These are phyloP conservation scores for Hylaeus volcanicus DNA, from an alignment of 1,140 invertebrate species.

Conservation along the genomic window DNA sequence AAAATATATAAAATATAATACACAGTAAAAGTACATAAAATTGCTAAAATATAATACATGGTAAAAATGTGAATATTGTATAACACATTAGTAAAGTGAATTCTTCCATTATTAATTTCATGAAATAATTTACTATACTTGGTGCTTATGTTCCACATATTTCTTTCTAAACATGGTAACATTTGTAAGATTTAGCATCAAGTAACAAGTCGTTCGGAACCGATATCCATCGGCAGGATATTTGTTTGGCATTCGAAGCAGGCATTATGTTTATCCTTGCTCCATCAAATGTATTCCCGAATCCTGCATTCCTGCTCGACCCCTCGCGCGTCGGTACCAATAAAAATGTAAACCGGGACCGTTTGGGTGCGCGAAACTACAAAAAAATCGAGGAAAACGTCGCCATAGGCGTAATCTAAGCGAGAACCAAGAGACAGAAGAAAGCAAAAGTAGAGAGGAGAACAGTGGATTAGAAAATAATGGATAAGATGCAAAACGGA, in stretches of 20 bases:
- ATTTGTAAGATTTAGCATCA: constrained; percentile 4
- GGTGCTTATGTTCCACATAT: too few relatives aligned
- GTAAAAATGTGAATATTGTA: too few relatives aligned
- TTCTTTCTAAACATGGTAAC: too few relatives aligned
- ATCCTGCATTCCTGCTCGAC: neutral
- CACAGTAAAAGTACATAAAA: too few relatives aligned
- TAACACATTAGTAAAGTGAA: too few relatives aligned
- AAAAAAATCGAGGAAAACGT: neutral
- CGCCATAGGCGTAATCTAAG: neutral
- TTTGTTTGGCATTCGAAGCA: constrained; percentile 7
- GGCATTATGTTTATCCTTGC: constrained; percentile 35
- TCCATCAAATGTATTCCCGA: constrained; percentile 25
- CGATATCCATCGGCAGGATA: neutral
- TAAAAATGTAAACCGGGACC: neutral
- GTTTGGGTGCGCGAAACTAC: neutral
- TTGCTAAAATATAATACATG: too few relatives aligned
- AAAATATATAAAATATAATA: too few relatives aligned
- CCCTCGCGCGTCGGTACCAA: neutral
- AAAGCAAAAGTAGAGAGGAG: neutral
- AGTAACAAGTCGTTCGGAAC: neutral
- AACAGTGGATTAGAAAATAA: neutral
- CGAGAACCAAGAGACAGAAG: constrained; percentile 2
- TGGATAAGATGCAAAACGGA: neutral
- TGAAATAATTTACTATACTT: too few relatives aligned
- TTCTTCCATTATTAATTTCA: too few relatives aligned